phyloP scores from a whole-genome alignment of 1,140 invertebrate species.

The Antheraea mylitta region DNA sequence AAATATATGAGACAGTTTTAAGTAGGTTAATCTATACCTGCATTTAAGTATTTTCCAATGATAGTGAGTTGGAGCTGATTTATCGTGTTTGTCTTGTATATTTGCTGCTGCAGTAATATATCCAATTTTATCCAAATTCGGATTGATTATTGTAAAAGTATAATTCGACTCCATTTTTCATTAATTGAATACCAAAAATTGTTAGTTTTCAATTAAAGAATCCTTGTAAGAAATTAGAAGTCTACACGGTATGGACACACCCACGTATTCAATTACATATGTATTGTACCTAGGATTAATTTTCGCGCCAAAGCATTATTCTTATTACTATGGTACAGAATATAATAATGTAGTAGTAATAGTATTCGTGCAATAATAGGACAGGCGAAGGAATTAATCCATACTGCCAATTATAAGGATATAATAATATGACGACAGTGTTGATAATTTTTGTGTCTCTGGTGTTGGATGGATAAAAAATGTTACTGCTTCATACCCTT shows the following conservation, averaged over 20 bases:
- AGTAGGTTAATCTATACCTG: conserved; percentile 45
- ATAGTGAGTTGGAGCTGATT: conserved; percentile 62
- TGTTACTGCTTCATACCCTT: no score
- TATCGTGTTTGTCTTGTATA: conserved; percentile 64
- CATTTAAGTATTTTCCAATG: conserved; percentile 77
- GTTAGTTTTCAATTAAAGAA: neutral
- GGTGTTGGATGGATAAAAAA: no score
- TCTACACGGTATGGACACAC: no score
- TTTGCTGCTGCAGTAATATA: conserved; percentile 56
- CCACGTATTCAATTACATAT: no score
- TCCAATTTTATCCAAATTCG: conserved; percentile 47
- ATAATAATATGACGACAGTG: no score
- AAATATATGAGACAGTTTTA: neutral
- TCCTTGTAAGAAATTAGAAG: neutral
- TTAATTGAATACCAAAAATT: neutral
- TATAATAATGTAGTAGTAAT: no score
- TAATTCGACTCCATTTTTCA: conserved; percentile 6
- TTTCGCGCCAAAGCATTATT: neutral
- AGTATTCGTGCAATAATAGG: no score
- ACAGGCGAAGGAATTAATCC: no score
- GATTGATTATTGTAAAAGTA: conserved; percentile 28
- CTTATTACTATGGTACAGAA: no score
- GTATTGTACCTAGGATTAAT: neutral
- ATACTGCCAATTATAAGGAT: no score
- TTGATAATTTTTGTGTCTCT: no score